phyloP scores from a whole-genome alignment of 2,113 vertebrate genomes.

The Pachypanchax playfairii region DNA sequence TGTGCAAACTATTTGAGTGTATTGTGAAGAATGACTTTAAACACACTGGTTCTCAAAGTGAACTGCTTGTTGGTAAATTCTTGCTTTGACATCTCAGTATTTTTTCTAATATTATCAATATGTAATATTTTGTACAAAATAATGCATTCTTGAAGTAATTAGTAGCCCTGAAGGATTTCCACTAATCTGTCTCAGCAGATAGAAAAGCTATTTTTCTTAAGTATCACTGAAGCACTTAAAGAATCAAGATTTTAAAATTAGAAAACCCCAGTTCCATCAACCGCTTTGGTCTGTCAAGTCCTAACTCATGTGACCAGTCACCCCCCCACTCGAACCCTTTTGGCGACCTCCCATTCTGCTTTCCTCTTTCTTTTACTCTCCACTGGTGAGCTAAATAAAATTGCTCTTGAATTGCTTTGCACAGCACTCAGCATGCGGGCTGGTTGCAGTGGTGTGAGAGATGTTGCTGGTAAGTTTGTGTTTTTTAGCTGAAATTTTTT shows the following conservation, averaged over 20 bases:
- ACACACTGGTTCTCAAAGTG: slow-evolving; percentile 69
- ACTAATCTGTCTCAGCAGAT: slow-evolving; percentile 30
- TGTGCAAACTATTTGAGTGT: slow-evolving; percentile 75
- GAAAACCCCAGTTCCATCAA: slow-evolving; percentile 32
- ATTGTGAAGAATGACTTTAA: slow-evolving; percentile 63
- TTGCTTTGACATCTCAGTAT: slow-evolving; percentile 52
- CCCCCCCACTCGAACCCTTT: slow-evolving; percentile 43
- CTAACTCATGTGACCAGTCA: slow-evolving; percentile 63
- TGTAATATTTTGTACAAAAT: too few species aligned
- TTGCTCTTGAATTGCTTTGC: slow-evolving; percentile 53
- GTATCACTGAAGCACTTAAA: too few species aligned
- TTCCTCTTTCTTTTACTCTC: slow-evolving; percentile 35
- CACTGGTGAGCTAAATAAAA: slow-evolving; percentile 46
- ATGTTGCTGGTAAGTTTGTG: neutral
- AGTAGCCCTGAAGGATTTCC: slow-evolving; percentile 27
- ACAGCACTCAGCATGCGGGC: slow-evolving; percentile 51
- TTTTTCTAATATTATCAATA: neutral
- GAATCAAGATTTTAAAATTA: too few species aligned
- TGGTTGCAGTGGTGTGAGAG: slow-evolving; percentile 26
- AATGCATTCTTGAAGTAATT: slow-evolving; percentile 36
- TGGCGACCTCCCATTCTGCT: slow-evolving; percentile 48
- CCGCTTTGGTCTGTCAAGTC: slow-evolving; percentile 51
- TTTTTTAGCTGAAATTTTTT: too few species aligned
- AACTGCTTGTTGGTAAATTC: slow-evolving; percentile 46
- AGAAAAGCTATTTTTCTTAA: too few species aligned